Evolutionary conservation across 1,140 invertebrate species (phyloP).

Genomic region (Drosophila persimilis): DNA sequence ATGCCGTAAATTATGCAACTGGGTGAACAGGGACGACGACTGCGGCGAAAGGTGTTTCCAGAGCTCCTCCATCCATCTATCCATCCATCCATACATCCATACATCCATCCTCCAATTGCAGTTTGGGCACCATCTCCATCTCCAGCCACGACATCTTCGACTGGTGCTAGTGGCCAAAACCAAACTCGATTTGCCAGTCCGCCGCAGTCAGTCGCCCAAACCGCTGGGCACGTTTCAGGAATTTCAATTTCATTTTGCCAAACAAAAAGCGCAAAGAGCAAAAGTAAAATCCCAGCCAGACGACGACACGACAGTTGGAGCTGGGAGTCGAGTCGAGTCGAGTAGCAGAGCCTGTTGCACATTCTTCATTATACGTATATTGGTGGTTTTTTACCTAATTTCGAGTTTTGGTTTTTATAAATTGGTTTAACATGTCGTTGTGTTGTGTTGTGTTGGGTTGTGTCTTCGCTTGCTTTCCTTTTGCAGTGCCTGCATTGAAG

Average conservation of each 20-base stretch:
- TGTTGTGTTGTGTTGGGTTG: conserved; percentile 1
- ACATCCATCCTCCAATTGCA: conserved; percentile 29
- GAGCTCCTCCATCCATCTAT: conserved; percentile 22
- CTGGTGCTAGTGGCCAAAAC: conserved; percentile 29
- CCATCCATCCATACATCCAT: conserved; percentile 27
- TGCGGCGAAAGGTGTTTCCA: conserved; percentile 71
- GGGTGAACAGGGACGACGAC: conserved; percentile 57
- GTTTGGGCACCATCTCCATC: conserved; percentile 17
- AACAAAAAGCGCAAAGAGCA: conserved; percentile 59
- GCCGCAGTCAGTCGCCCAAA: conserved; percentile 28
- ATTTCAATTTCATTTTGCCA: conserved; percentile 76
- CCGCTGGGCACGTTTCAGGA: conserved; percentile 60
- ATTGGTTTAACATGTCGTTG: conserved; percentile 54
- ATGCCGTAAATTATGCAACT: conserved; percentile 78
- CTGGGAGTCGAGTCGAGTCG: conserved; percentile 5
- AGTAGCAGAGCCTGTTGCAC: conserved; percentile 59
- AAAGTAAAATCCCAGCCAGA: conserved; percentile 12
- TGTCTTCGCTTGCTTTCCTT: conserved; percentile 29
- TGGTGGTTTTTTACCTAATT: conserved; percentile 64
- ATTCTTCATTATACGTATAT: conserved; percentile 63
- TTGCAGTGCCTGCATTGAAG: conserved; percentile 38
- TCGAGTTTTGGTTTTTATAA: conserved; percentile 60
- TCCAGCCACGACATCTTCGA: conserved; percentile 34
- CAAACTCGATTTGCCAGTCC: conserved; percentile 41
- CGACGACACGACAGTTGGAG: conserved; percentile 10